Evolutionary conservation across 2,888 invertebrate species (phyloP), one percentile per base, ranked within the genome.

Genomic region (Pteria penguin): DNA sequence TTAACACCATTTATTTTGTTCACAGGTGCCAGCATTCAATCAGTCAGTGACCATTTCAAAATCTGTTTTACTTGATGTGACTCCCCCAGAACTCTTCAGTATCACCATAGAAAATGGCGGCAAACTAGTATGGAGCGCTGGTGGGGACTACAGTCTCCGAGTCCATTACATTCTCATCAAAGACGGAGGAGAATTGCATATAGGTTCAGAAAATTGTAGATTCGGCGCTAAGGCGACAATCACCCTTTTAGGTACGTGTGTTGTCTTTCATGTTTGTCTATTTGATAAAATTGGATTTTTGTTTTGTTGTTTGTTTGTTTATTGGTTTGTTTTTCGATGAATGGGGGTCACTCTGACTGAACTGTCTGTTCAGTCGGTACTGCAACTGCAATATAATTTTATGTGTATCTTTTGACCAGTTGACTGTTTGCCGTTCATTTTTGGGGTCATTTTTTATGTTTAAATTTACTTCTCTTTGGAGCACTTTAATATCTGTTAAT

Each of bases 121-220:
- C 1, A 67, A 52, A 2, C 58, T 85, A 27, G 66, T 85, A 11
- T 82, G 77, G 70, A 81, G 78, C 2, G 36, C 72, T 24, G 78
- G 72, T 14, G 60, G 55, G 4, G 66, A 45, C 27, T 67, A 82
- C 8, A 70, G n/a, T 0, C 70, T 84, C 11, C 58, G 75, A 27
- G 68, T 68, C 32, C 58, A 76, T 24, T 62, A 80, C 78, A 74
- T 85, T 32, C 74, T 78, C 24, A 66, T 83, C 27, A 31, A 68
- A 18, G 31, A 18, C 54, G 67, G 67, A 5, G 85, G 83, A 18
- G 75, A 79, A 33, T 60, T 85, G 24, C 66, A 79, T 52, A 77
- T 84, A 8, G 85, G 85, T 8, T 73, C 77, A 29, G 70, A 75
- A 36, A 33, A 26, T 1, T 84, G 84, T 67, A 78, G 74, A 4